These are phyloP conservation scores for Carapus acus DNA, from an alignment of 2,797 vertebrate species.

Conservation along the genomic window DNA sequence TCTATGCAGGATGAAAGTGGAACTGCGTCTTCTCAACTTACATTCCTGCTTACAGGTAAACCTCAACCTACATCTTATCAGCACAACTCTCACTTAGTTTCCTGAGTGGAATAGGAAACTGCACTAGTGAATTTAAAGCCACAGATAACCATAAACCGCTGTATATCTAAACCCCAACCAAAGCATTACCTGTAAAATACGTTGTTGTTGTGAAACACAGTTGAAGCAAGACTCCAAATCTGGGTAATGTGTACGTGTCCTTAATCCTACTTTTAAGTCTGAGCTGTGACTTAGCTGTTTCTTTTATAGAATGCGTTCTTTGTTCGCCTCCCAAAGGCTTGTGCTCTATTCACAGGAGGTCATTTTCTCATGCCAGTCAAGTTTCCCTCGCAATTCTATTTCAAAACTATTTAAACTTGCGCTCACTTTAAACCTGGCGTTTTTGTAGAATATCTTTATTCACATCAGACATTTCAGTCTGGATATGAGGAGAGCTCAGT, in stretches of 20 bases:
- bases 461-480: too few species aligned
- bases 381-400: not conserved
- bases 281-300: not conserved
- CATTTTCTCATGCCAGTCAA: not conserved
- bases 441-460: too few species aligned
- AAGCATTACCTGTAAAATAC: not conserved
- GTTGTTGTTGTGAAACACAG: not conserved
- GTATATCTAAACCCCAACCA: too few species aligned
- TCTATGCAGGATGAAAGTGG: constrained; percentile 51
- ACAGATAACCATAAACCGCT: too few species aligned
- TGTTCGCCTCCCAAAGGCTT: not conserved
- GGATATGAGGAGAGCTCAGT: too few species aligned
- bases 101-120: too few species aligned
- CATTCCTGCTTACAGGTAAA: constrained; percentile 63
- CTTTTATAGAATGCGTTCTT: not conserved
- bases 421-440: too few species aligned
- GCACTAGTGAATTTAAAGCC: too few species aligned
- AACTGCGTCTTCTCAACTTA: constrained; percentile 55
- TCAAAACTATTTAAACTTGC: too few species aligned
- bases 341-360: not conserved
- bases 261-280: not conserved
- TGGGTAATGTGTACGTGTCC: not conserved
- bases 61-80: not conserved
- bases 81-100: too few species aligned
- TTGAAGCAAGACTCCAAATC: not conserved